A percentile compares a stretch with the other conserved stretches of the same genome.
These are phyloP conservation scores for Notolepis coatsorum DNA, from an alignment of 2,797 vertebrate species.

Conservation along the genomic window DNA sequence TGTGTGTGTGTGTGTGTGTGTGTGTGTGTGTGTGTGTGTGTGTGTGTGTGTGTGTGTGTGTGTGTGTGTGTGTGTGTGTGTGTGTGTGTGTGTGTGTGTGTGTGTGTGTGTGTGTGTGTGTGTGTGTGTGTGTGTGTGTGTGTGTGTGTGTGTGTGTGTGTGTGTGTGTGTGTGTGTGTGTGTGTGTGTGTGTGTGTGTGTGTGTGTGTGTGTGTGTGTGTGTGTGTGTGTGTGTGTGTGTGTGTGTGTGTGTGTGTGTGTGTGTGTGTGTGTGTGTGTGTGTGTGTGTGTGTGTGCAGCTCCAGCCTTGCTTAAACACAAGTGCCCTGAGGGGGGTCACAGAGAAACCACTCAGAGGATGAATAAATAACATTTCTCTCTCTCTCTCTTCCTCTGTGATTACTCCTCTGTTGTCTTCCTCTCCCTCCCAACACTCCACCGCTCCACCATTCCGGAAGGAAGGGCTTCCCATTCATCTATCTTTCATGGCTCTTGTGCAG, in stretches of 20 bases:
- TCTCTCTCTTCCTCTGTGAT: constrained; percentile 48
- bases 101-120: no score
- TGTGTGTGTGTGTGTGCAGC: background rate
- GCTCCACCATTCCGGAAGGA: constrained; percentile 46
- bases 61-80: no score
- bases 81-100: no score
- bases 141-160: no score
- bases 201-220: no score
- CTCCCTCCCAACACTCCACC: constrained; percentile 14
- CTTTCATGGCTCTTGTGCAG: constrained; percentile 71
- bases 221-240: no score
- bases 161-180: background rate
- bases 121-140: no score
- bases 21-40: no score
- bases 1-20: no score
- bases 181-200: constrained; percentile 9
- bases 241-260: no score
- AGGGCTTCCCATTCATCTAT: constrained; percentile 69
- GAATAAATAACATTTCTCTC: constrained; percentile 66
- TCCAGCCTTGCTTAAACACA: constrained; percentile 32
- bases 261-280: background rate
- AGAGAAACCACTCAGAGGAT: constrained; percentile 60
- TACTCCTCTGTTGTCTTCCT: constrained; percentile 59
- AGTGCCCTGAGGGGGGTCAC: constrained; percentile 48
- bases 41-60: no score